These are phyloP conservation scores for Emmelina monodactyla DNA, from an alignment of 2,888 invertebrate genomes.

Conservation along the genomic window DNA sequence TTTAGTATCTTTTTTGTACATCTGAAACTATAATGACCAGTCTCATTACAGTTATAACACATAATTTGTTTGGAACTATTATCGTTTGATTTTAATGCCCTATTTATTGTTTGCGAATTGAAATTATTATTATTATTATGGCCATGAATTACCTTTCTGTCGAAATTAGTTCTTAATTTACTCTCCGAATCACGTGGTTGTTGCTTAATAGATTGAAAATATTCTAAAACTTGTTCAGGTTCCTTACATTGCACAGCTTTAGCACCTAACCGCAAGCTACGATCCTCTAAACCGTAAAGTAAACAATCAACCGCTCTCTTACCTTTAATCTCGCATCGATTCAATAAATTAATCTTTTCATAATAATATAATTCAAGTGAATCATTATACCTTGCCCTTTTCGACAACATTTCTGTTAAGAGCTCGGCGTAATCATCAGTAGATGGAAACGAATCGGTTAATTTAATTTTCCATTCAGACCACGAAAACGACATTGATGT, in stretches of 20 bases:
- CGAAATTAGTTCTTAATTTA: not conserved
- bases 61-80: not conserved
- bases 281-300: slow-evolving; percentile 9
- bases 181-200: slow-evolving; percentile 2
- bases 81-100: not conserved
- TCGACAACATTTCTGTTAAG: slow-evolving; percentile 12
- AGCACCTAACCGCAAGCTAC: slow-evolving; percentile 10
- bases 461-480: slow-evolving; percentile 12
- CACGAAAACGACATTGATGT: slow-evolving; percentile 10
- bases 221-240: slow-evolving; percentile 8
- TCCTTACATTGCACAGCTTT: slow-evolving; percentile 9
- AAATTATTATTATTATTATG: not conserved
- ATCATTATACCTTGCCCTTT: slow-evolving; percentile 8
- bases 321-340: slow-evolving; percentile 11
- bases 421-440: slow-evolving; percentile 13
- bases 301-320: slow-evolving; percentile 12
- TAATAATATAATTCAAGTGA: slow-evolving; percentile 12
- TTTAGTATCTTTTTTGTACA: slow-evolving; percentile 5
- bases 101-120: not conserved
- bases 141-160: not conserved
- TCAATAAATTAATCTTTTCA: slow-evolving; percentile 10
- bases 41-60: slow-evolving; percentile 7
- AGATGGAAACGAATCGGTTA: slow-evolving; percentile 13
- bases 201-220: slow-evolving; percentile 10
- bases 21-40: slow-evolving; percentile 5